These are phyloP conservation scores for Ara ararauna DNA, from an alignment of 2,797 vertebrate genomes.

Conservation along the genomic window DNA sequence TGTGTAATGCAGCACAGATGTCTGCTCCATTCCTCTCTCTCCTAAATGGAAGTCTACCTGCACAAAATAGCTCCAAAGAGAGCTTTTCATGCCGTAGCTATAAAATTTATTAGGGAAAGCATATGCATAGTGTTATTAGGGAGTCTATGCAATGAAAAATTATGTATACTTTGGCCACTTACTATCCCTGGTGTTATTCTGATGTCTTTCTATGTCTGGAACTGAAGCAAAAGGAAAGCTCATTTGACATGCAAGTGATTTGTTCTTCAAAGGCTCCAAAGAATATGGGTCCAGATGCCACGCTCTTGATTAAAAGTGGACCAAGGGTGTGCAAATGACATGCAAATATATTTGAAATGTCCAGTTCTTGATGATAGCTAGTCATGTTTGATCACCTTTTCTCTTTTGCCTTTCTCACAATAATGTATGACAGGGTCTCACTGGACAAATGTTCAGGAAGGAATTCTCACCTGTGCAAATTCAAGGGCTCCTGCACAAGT, in stretches of 20 bases:
- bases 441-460: not conserved
- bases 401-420: not conserved
- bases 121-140: not conserved
- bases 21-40: not conserved
- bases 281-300: not conserved
- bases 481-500: not conserved
- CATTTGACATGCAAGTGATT: not conserved
- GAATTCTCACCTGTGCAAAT: not conserved
- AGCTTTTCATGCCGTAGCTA: not conserved
- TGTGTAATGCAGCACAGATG: not conserved
- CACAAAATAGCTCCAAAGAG: not conserved
- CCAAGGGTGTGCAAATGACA: not conserved
- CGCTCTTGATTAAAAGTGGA: not conserved
- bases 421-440: not conserved
- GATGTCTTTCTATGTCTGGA: not conserved
- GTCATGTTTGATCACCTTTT: not conserved
- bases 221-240: not conserved
- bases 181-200: not conserved
- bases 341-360: not conserved
- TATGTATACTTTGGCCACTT: not conserved
- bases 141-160: not conserved
- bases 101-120: not conserved
- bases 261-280: conserved; percentile 1
- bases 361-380: not conserved
- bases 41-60: conserved; percentile 2